Evolutionary conservation across 2,888 invertebrate genomes (phyloP).

Genomic region (Tenthredo amoena): DNA sequence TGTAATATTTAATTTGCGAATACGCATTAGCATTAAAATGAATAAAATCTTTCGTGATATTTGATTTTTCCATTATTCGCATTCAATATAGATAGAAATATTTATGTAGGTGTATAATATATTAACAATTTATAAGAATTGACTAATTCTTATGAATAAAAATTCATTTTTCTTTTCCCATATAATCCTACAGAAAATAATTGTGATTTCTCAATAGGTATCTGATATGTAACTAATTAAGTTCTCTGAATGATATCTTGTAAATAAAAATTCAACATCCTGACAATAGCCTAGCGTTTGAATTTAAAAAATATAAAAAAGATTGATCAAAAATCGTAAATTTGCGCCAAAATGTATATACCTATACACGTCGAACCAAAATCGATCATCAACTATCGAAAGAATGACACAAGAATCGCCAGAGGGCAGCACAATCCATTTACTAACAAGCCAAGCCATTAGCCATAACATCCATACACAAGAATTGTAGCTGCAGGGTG

Average conservation of each 20-base stretch:
- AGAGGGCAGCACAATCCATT: slow-evolving; percentile 16
- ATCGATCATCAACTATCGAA: not conserved
- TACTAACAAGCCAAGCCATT: not conserved
- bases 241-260: not conserved
- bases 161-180: not conserved
- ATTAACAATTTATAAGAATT: not conserved
- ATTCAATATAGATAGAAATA: not conserved
- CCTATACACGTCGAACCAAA: not conserved
- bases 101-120: slow-evolving; percentile 2
- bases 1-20: not conserved
- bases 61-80: not conserved
- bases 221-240: not conserved
- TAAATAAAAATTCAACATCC: slow-evolving; percentile 32
- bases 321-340: not conserved
- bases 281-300: slow-evolving; percentile 28
- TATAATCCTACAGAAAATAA: not conserved
- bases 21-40: not conserved
- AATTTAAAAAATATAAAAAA: not conserved
- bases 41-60: not conserved
- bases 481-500: slow-evolving; percentile 39
- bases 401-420: not conserved
- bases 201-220: not conserved
- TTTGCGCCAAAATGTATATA: not conserved
- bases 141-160: not conserved
- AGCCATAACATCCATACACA: slow-evolving; percentile 20